These are phyloP conservation scores for Rotaria magnacalcarata DNA, from an alignment of 2,888 invertebrate species.

Conservation along the genomic window DNA sequence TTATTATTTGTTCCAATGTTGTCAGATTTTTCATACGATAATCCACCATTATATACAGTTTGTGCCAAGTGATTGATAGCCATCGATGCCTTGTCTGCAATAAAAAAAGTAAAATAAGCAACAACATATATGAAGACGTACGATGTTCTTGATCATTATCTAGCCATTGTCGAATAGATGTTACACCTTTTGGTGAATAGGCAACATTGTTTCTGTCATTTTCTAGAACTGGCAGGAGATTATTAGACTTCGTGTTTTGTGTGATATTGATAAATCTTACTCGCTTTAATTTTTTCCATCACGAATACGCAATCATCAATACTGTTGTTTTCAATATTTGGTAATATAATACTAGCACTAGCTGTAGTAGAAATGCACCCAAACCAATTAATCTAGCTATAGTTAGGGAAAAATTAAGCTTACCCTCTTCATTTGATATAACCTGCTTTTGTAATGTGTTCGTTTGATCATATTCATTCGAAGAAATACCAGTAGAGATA, in stretches of 20 bases:
- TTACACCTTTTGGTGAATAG: background rate
- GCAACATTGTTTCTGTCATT: background rate
- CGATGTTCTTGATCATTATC: background rate
- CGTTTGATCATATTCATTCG: background rate
- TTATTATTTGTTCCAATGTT: background rate
- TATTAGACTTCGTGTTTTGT: background rate
- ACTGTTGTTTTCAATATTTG: background rate
- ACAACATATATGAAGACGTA: background rate
- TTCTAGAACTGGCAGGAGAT: background rate
- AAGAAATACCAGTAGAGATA: background rate
- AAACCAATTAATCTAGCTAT: background rate
- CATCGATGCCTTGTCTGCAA: background rate
- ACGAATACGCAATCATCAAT: background rate
- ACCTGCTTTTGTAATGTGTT: background rate
- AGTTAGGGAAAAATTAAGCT: background rate
- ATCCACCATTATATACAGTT: background rate
- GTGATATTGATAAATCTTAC: background rate
- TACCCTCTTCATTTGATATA: background rate
- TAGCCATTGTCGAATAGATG: background rate
- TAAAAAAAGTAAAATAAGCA: background rate
- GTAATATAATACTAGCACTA: background rate
- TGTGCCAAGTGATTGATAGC: background rate
- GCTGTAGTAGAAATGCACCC: background rate
- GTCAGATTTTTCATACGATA: background rate
- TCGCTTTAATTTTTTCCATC: background rate